Evolutionary conservation across 2,888 invertebrate species (phyloP), one percentile per base, ranked within the genome.

Genomic region (Ommatoiulus sabulosus): DNA sequence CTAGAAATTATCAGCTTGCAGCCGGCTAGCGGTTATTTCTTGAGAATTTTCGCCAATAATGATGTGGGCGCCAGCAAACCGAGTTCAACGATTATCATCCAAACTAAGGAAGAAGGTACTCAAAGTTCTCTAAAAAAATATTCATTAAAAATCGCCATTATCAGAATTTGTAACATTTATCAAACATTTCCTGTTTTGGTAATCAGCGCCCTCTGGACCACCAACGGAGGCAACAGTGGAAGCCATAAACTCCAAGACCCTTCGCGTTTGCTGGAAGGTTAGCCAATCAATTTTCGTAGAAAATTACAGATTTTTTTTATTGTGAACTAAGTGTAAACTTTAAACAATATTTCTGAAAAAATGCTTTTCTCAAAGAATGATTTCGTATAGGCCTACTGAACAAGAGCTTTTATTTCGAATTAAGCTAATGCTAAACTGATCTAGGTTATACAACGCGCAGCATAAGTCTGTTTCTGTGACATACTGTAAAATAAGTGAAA

Each of bases 11-110:
- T 1, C 6, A 85, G 87, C 92, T 94, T 98, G 8, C 95, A 96
- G 91, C 98, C 98, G 44, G 97, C 97, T 52, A 97, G 98, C 2
- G 97, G 97, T 0, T 98, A 98, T 92, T 97, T 98, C 92, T 95
- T 98, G 91, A 94, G 97, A 90, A 97, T 98, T 91, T 96, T 97
- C 1, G 98, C 98, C 89, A 97, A 97, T 93, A 98, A 98, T 92
- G 90, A 91, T 8, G 91, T 92, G 0, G 98, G 98, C 88, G 95
- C 95, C 17, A 98, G 98, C 48, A 96, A 96, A 91, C 97, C 97
- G 1, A 98, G 98, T 0, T 97, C 98, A 92, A 96, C 97, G 0
- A 97, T 98, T 2, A 97, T 97, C 3, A 98, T 98, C 90, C 97
- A 97, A 90, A 99, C 99, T 44, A 97, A 98, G 72, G 98, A 99